A percentile compares a stretch with the other conserved stretches of the same genome.
Evolutionary conservation across 2,888 invertebrate genomes (phyloP).

Genomic region (Conistra vaccinii): DNA sequence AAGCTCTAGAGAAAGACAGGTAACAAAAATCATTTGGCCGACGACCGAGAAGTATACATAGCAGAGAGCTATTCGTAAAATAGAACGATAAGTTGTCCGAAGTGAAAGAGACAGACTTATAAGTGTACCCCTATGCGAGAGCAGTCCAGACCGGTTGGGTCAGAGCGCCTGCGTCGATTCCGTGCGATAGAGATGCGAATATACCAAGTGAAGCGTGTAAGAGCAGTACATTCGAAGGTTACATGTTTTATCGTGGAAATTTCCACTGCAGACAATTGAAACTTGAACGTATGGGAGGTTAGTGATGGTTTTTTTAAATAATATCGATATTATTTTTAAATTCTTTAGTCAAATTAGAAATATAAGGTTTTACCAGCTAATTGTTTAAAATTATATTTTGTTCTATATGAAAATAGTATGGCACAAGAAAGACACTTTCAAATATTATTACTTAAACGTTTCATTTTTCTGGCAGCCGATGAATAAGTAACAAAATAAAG

Average conservation of each 20-base stretch:
- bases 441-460: background rate
- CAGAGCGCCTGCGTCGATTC: constrained; percentile 88
- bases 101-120: constrained; percentile 82
- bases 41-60: constrained; percentile 91
- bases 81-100: constrained; percentile 86
- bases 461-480: background rate
- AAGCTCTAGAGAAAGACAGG: constrained; percentile 90
- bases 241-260: constrained; percentile 90
- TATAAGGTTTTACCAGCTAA: background rate
- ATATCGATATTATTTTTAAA: constrained; percentile 64
- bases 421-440: background rate
- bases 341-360: background rate
- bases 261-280: constrained; percentile 90
- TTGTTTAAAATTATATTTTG: background rate
- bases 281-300: constrained; percentile 84
- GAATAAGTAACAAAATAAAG: no score
- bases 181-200: constrained; percentile 78
- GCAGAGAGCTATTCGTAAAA: constrained; percentile 90
- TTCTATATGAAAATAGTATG: background rate
- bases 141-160: constrained; percentile 82
- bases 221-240: constrained; percentile 83
- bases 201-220: constrained; percentile 71
- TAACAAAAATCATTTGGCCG: constrained; percentile 89
- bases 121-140: constrained; percentile 71
- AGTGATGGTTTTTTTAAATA: constrained; percentile 71